These are phyloP conservation scores for Dryobotodes eremita DNA, from an alignment of 2,888 invertebrate genomes.

Conservation along the genomic window DNA sequence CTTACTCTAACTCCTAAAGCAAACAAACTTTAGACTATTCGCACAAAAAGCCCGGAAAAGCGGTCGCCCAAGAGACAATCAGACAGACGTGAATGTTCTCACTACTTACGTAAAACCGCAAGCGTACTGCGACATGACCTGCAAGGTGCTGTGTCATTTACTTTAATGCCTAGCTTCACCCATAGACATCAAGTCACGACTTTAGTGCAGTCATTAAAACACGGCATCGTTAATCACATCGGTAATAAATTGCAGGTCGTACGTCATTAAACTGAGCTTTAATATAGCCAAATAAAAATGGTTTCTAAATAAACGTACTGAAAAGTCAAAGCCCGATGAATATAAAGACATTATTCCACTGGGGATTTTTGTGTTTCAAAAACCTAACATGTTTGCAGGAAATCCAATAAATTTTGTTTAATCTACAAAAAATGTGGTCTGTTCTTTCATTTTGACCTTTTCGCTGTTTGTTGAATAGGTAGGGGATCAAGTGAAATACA, in stretches of 20 bases:
- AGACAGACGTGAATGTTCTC: constrained; percentile 9
- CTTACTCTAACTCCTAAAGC: constrained; percentile 16
- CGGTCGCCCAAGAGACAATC: constrained; percentile 1
- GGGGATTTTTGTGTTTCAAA: background rate
- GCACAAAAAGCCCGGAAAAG: constrained; percentile 24
- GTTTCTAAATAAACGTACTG: background rate
- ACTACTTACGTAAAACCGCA: constrained; percentile 27
- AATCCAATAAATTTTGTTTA: constrained; percentile 11
- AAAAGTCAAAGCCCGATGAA: background rate
- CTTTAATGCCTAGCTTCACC: constrained; percentile 46
- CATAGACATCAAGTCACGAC: constrained; percentile 43
- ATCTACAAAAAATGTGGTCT: background rate
- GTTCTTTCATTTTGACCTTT: background rate
- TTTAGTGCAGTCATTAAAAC: constrained; percentile 59
- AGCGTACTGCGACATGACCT: constrained; percentile 36
- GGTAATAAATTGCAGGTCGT: constrained; percentile 44
- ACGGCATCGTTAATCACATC: constrained; percentile 39
- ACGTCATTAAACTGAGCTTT: constrained; percentile 9
- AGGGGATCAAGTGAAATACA: background rate
- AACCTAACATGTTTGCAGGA: background rate
- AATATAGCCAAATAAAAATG: background rate
- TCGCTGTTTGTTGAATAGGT: background rate
- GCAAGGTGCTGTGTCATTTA: constrained; percentile 42
- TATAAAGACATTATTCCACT: background rate
- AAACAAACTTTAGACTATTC: constrained; percentile 35